A percentile compares a stretch with the other conserved stretches of the same genome.
phyloP scores from a whole-genome alignment of 2,113 vertebrate species.

The Ranitomeya imitator region DNA sequence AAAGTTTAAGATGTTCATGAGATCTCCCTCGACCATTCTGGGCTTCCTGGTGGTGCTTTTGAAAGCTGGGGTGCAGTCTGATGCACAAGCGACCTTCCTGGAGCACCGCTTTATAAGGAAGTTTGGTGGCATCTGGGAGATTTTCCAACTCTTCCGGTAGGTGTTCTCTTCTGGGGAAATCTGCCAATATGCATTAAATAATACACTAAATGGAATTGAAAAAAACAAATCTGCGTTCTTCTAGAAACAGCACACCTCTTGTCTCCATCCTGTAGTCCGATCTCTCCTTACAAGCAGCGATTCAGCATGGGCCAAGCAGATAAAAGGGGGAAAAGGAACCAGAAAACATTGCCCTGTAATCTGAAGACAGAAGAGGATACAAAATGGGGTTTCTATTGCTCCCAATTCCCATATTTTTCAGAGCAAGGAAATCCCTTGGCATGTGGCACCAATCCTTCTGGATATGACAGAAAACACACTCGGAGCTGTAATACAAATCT shows the following conservation, averaged over 20 bases:
- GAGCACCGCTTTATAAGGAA: too few species aligned
- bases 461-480: slow-evolving; percentile 22
- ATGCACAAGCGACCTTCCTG: too few species aligned
- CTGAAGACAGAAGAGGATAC: slow-evolving; percentile 12
- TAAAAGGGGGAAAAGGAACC: slow-evolving; percentile 1
- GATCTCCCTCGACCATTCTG: too few species aligned
- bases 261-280: background rate
- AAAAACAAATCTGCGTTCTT: background rate
- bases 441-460: slow-evolving; percentile 1
- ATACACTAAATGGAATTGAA: background rate
- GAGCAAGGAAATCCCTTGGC: slow-evolving; percentile 20
- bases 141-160: too few species aligned
- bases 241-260: background rate
- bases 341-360: background rate
- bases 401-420: background rate
- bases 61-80: too few species aligned
- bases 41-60: too few species aligned
- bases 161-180: too few species aligned
- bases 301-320: background rate
- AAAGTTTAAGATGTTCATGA: too few species aligned
- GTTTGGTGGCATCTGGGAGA: too few species aligned
- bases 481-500: slow-evolving; percentile 30
- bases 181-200: too few species aligned
- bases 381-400: slow-evolving; percentile 20
- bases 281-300: background rate